A percentile compares a stretch with the other conserved stretches of the same genome.
Evolutionary conservation across 2,113 vertebrate species (phyloP).

Genomic region (Ardeotis arabs): DNA sequence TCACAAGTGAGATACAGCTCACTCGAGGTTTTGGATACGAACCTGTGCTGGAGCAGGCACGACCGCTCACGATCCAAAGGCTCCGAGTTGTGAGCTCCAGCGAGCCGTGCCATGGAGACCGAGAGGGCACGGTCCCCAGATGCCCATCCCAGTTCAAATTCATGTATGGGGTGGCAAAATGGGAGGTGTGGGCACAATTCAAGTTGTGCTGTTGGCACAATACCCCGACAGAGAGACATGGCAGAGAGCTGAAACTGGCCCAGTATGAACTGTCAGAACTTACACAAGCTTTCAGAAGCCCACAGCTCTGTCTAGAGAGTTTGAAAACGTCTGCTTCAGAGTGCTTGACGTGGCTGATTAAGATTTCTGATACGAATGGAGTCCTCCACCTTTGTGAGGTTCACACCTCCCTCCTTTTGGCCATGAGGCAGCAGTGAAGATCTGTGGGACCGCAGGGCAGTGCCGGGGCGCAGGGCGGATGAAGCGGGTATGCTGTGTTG

Average conservation of each 20-base stretch:
- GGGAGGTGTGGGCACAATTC: neutral
- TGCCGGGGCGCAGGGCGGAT: fast-evolving
- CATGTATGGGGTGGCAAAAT: neutral
- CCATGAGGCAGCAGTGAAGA: fast-evolving
- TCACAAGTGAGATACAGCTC: no score
- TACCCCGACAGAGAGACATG: neutral
- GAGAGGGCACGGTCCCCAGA: neutral
- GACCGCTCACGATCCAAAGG: neutral
- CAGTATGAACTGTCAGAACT: neutral
- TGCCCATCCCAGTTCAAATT: neutral
- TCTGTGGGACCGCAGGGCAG: fast-evolving
- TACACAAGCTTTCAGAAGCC: neutral
- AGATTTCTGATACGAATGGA: neutral
- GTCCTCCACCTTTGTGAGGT: fast-evolving
- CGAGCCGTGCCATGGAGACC: fast-evolving
- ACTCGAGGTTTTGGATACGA: no score
- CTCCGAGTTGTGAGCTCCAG: neutral
- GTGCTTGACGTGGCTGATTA: no score
- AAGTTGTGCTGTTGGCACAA: neutral
- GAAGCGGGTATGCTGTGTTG: fast-evolving
- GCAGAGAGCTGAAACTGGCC: neutral
- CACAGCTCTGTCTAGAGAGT: neutral
- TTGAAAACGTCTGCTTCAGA: neutral
- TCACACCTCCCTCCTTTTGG: no score
- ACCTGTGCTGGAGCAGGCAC: neutral